Evolutionary conservation across 2,113 vertebrate genomes (phyloP).

Genomic region (Pagrus major): DNA sequence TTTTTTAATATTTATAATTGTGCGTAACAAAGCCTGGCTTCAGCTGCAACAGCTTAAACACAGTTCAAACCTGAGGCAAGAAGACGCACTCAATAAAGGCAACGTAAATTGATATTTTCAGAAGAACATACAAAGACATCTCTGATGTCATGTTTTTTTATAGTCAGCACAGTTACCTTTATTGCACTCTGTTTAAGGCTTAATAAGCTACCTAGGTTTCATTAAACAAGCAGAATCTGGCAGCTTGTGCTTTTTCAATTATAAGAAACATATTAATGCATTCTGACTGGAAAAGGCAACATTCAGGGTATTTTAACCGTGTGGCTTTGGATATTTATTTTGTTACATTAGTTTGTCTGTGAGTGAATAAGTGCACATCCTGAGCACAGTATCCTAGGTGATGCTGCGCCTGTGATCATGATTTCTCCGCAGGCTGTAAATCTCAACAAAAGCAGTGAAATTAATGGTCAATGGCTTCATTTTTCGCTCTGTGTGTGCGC

Average conservation of each 20-base stretch:
- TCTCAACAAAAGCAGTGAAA: constrained; percentile 65
- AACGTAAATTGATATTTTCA: neutral
- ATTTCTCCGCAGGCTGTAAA: constrained; percentile 64
- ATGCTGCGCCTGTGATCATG: constrained; percentile 43
- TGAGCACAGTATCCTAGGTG: constrained; percentile 46
- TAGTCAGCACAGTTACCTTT: neutral
- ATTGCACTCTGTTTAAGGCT: neutral
- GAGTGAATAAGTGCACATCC: constrained; percentile 16
- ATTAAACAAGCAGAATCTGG: neutral
- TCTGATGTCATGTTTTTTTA: neutral
- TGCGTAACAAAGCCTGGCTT: neutral
- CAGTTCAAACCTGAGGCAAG: neutral
- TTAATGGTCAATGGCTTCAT: constrained; percentile 62
- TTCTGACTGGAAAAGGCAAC: neutral
- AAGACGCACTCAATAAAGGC: neutral
- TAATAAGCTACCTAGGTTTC: neutral
- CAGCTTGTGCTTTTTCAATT: neutral
- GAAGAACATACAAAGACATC: neutral
- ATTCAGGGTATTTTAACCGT: neutral
- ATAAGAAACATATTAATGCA: neutral
- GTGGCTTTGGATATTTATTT: constrained; percentile 2
- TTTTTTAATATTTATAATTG: neutral
- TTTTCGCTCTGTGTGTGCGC: constrained; percentile 1
- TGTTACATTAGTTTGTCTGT: neutral
- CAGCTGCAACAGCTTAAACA: neutral